Evolutionary conservation across 2,888 invertebrate species (phyloP).

Genomic region (Limnephilus lunatus): DNA sequence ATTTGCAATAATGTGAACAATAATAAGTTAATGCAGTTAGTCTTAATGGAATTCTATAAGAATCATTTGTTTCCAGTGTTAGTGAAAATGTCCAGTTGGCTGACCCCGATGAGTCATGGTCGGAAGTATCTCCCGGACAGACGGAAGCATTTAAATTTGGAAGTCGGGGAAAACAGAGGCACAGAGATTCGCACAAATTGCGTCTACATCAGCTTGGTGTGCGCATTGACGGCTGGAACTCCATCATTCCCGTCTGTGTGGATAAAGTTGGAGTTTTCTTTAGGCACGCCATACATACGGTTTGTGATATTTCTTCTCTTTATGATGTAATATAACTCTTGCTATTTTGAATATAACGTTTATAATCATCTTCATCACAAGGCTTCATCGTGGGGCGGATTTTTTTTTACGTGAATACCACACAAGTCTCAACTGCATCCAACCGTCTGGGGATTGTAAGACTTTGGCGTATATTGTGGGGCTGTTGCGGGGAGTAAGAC

Average conservation of each 20-base stretch:
- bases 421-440: no score
- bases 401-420: no score
- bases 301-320: constrained; percentile 41
- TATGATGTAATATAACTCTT: not conserved
- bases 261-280: constrained; percentile 98
- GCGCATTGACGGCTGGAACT: constrained; percentile 92
- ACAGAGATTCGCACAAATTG: constrained; percentile 86
- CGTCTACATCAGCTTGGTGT: constrained; percentile 92
- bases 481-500: no score
- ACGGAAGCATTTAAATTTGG: constrained; percentile 93
- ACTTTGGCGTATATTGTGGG: no score
- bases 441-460: no score
- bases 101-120: constrained; percentile 81
- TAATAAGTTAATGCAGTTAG: not conserved
- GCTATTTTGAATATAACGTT: not conserved
- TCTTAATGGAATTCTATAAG: constrained; percentile 22
- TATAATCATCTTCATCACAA: no score
- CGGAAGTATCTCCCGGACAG: constrained; percentile 83
- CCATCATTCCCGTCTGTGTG: constrained; percentile 92
- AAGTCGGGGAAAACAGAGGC: constrained; percentile 83
- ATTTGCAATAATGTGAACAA: not conserved
- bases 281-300: constrained; percentile 78
- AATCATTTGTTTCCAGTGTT: constrained; percentile 50
- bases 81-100: constrained; percentile 68
- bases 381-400: no score